phyloP scores from a whole-genome alignment of 2,113 vertebrate genomes.

The Equus przewalskii region DNA sequence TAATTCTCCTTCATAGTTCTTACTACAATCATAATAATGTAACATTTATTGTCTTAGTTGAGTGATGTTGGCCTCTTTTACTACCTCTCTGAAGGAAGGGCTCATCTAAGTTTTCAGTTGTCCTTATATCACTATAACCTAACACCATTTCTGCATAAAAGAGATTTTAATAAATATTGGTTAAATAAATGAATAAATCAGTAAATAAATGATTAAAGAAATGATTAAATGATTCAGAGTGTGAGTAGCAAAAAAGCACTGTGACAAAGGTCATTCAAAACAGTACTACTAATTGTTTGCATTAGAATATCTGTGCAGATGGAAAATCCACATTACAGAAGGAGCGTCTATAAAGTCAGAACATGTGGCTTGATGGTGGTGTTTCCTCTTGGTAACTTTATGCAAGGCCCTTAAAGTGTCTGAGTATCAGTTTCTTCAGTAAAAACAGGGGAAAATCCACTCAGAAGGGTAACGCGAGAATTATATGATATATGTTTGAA shows the following conservation, averaged over 20 bases:
- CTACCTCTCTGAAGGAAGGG: not conserved
- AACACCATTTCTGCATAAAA: not conserved
- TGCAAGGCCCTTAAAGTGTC: not conserved
- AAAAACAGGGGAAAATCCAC: not conserved
- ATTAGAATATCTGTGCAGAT: not conserved
- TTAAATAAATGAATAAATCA: not conserved
- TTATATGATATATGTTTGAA: not conserved
- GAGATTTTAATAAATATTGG: not conserved
- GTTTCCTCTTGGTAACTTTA: not conserved
- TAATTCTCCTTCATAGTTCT: not conserved
- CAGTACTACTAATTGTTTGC: not conserved
- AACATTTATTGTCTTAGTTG: not conserved
- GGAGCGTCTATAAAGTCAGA: not conserved
- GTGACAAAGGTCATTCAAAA: not conserved
- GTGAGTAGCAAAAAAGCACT: not conserved
- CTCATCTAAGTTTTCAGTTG: not conserved
- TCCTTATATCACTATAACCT: not conserved
- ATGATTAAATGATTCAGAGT: not conserved
- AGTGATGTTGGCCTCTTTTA: not conserved
- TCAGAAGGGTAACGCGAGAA: not conserved
- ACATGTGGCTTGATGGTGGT: not conserved
- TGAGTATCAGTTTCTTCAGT: not conserved
- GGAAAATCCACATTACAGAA: not conserved
- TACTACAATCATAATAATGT: not conserved
- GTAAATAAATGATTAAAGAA: not conserved